Evolutionary conservation across 1,140 invertebrate species (phyloP).

Genomic region (Trichonephila clavata): DNA sequence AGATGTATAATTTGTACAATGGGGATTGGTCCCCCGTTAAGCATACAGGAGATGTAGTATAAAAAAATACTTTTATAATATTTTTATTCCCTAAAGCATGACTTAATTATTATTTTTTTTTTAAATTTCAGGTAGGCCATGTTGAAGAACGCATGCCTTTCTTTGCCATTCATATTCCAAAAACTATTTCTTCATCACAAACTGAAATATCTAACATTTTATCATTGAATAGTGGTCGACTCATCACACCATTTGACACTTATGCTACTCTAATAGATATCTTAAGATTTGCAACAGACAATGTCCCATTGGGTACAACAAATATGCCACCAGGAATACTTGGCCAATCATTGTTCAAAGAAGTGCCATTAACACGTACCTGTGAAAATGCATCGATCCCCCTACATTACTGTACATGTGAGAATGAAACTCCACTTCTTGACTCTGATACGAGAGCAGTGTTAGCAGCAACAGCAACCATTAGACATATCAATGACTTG

Average conservation of each 20-base stretch:
- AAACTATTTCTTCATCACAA: slow-evolving; percentile 10
- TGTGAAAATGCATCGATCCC: slow-evolving; percentile 89
- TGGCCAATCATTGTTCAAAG: slow-evolving; percentile 61
- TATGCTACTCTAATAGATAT: slow-evolving; percentile 77
- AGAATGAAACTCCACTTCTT: slow-evolving; percentile 19
- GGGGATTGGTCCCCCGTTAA: no score
- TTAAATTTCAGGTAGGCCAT: slow-evolving; percentile 68
- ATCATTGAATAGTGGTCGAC: slow-evolving; percentile 67
- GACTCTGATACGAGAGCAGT: background rate
- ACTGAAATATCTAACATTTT: slow-evolving; percentile 15
- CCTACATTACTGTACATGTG: slow-evolving; percentile 91
- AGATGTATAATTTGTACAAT: no score
- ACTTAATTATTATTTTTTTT: background rate
- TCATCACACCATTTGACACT: slow-evolving; percentile 77
- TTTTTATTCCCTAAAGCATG: no score
- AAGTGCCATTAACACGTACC: slow-evolving; percentile 83
- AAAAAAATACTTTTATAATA: no score
- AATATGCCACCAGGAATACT: background rate
- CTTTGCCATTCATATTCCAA: slow-evolving; percentile 76
- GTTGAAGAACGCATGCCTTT: slow-evolving; percentile 78
- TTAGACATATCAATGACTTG: slow-evolving; percentile 55
- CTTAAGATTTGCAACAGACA: slow-evolving; percentile 28
- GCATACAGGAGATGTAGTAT: no score
- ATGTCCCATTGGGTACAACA: slow-evolving; percentile 34
- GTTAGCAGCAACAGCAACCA: slow-evolving; percentile 33